These are phyloP conservation scores for Danio albolineatus DNA, from an alignment of 2,797 vertebrate species.

Conservation along the genomic window DNA sequence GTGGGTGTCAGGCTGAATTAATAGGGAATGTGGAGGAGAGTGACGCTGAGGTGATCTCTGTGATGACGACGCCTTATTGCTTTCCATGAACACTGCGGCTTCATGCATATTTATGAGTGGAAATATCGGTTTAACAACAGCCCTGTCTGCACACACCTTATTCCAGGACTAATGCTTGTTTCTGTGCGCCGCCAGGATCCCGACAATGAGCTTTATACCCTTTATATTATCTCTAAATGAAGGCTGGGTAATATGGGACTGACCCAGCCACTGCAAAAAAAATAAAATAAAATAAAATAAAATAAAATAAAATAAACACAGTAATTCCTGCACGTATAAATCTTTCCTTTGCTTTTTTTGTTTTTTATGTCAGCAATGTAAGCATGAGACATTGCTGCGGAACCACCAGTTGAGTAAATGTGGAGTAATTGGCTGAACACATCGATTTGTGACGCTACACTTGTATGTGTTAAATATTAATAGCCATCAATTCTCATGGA, in stretches of 20 bases:
- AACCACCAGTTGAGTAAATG: conserved; percentile 78
- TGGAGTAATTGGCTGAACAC: conserved; percentile 76
- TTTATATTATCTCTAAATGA: conserved; percentile 37
- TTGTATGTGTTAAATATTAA: conserved; percentile 83
- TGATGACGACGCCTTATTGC: conserved; percentile 81
- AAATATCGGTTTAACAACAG: conserved; percentile 74
- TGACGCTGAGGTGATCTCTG: conserved; percentile 76
- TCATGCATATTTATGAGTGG: conserved; percentile 82
- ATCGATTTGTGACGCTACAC: conserved; percentile 78
- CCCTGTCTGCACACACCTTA: conserved; percentile 61
- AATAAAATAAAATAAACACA: conserved; percentile 57
- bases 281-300: conserved; percentile 30
- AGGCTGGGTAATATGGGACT: conserved; percentile 36
- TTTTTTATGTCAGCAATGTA: conserved; percentile 64
- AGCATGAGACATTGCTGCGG: conserved; percentile 71
- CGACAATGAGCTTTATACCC: conserved; percentile 27
- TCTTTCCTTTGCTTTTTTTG: conserved; percentile 7
- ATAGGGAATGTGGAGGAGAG: conserved; percentile 72
- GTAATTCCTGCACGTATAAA: conserved; percentile 28
- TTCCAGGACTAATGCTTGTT: conserved; percentile 52
- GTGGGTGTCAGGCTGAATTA: conserved; percentile 77
- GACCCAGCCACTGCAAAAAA: conserved; percentile 6
- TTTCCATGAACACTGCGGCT: conserved; percentile 72
- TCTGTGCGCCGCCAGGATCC: conserved; percentile 1
- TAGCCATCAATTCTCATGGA: conserved; percentile 70